These are phyloP conservation scores for Rhea americana DNA, from an alignment of 2,113 vertebrate genomes.

Conservation along the genomic window DNA sequence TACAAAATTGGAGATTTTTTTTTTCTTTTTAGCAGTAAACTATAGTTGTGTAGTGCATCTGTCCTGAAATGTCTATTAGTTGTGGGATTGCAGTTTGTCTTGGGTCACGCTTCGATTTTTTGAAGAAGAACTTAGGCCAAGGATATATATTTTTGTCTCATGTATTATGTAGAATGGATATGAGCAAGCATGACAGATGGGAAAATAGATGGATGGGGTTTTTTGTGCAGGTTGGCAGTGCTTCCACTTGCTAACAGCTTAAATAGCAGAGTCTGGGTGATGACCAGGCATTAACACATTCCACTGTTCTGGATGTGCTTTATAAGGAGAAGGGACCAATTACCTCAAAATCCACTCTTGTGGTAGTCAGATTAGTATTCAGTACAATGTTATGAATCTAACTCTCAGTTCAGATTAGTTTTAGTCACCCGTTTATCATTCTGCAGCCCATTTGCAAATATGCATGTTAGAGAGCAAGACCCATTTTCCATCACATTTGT, in stretches of 20 bases:
- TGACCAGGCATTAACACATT: conserved; percentile 28
- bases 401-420: not conserved
- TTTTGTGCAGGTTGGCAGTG: conserved; percentile 31
- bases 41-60: not conserved
- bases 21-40: not conserved
- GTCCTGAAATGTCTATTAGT: not conserved
- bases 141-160: not conserved
- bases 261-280: conserved; percentile 2
- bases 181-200: conserved; percentile 38
- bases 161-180: conserved; percentile 40
- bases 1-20: not conserved
- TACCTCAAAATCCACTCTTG: not conserved
- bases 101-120: conserved; percentile 50
- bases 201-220: conserved; percentile 30
- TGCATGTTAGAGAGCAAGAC: not conserved
- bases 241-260: conserved; percentile 36
- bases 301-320: not conserved
- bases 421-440: not conserved
- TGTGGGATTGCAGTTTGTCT: conserved; percentile 52
- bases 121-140: conserved; percentile 34
- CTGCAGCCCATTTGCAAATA: not conserved
- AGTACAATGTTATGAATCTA: not conserved
- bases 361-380: not conserved
- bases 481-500: not conserved
- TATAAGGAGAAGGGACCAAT: conserved; percentile 4